A percentile compares a stretch with the other conserved stretches of the same genome.
Conservation (phyloP, 2,888 invertebrate species). For the Agrotis segetum region DNA sequence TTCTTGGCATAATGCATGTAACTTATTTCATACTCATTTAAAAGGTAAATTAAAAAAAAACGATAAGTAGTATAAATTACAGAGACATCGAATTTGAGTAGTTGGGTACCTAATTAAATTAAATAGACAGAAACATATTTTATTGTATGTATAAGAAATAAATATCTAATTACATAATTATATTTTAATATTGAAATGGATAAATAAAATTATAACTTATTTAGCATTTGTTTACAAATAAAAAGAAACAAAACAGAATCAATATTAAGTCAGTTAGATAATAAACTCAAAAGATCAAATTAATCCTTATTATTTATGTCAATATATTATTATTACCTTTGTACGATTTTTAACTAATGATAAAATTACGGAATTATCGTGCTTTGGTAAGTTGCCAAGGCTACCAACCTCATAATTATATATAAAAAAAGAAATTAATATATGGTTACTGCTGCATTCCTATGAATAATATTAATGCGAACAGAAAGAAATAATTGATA, state of each 20-base stretch:
- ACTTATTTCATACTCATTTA: neutral
- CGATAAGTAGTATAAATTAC: neutral
- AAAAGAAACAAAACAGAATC: too few relatives aligned
- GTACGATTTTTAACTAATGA: neutral
- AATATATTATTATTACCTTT: neutral
- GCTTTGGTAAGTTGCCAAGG: neutral
- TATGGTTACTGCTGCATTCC: conserved; percentile 31
- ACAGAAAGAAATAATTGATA: conserved; percentile 13
- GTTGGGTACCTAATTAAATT: neutral
- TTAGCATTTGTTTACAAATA: too few relatives aligned
- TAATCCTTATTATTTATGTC: too few relatives aligned
- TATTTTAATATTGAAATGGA: neutral
- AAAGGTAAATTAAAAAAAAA: neutral
- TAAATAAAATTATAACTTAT: too few relatives aligned
- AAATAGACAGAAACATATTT: conserved; percentile 1
- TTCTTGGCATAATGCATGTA: neutral
- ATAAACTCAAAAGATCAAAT: too few relatives aligned
- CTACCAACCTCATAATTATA: conserved; percentile 5
- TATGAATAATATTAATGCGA: conserved; percentile 18
- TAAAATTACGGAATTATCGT: conserved; percentile 5
- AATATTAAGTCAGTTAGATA: too few relatives aligned
- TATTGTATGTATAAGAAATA: neutral
- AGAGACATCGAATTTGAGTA: conserved; percentile 5
- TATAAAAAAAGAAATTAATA: neutral
- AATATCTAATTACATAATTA: neutral